Evolutionary conservation across 2,888 invertebrate genomes (phyloP).

Genomic region (Dasypogon diadema): DNA sequence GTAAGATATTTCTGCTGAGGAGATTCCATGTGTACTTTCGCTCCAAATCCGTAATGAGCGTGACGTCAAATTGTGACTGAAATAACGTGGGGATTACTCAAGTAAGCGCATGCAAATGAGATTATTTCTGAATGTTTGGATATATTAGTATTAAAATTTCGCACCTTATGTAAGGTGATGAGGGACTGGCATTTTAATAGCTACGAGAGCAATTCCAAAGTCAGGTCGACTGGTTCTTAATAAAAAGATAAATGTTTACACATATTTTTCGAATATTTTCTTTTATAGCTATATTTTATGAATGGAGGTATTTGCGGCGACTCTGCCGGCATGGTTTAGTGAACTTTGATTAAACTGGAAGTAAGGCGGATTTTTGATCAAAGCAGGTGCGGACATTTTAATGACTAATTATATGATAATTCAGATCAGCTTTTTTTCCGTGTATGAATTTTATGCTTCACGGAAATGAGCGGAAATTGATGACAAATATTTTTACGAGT

Average conservation of each 20-base stretch:
- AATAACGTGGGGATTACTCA: conserved; percentile 16
- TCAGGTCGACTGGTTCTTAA: not conserved
- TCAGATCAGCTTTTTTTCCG: no score
- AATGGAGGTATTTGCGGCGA: conserved; percentile 32
- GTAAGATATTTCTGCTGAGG: not conserved
- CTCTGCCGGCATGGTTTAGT: not conserved
- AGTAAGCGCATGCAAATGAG: not conserved
- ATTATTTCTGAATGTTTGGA: not conserved
- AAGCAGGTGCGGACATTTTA: conserved; percentile 7
- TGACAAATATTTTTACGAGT: no score
- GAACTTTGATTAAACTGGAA: conserved; percentile 24
- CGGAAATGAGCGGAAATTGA: no score
- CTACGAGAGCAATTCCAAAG: not conserved
- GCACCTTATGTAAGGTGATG: conserved; percentile 16
- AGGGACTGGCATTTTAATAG: not conserved
- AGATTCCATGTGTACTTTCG: conserved; percentile 10
- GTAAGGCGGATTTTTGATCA: not conserved
- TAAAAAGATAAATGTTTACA: conserved; percentile 18
- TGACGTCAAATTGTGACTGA: conserved; percentile 6
- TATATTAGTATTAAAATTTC: not conserved
- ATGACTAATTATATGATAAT: conserved; percentile 28
- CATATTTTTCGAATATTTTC: conserved; percentile 4
- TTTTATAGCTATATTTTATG: conserved; percentile 12
- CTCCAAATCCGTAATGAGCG: not conserved
- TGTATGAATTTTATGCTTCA: no score